Conservation (phyloP, 2,888 invertebrate genomes). For the Calameuta filiformis region DNA sequence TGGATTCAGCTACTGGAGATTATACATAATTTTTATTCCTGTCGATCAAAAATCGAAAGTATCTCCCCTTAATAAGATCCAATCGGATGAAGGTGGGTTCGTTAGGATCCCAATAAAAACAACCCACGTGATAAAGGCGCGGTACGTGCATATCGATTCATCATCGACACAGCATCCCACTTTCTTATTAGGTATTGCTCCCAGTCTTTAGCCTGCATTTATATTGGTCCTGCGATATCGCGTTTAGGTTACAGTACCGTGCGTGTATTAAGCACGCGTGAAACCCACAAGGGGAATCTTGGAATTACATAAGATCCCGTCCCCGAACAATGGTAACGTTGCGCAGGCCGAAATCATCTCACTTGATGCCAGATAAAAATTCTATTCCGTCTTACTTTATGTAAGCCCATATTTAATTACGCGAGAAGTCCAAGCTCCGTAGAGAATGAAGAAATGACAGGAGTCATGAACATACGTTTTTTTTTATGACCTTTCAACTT, state of each 20-base stretch:
- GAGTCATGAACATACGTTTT: background rate
- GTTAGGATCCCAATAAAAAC: background rate
- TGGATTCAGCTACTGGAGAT: background rate
- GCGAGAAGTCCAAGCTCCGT: background rate
- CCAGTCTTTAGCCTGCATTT: background rate
- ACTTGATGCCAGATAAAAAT: constrained; percentile 9
- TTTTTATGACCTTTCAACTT: background rate
- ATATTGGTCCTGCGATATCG: background rate
- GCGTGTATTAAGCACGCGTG: background rate
- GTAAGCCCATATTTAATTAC: constrained; percentile 7
- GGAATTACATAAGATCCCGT: background rate
- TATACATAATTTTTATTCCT: background rate
- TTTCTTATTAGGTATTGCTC: background rate
- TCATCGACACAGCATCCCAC: constrained; percentile 1
- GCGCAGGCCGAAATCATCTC: constrained; percentile 13
- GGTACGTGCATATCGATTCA: background rate
- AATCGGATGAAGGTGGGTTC: background rate
- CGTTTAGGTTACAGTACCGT: background rate
- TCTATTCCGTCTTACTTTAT: background rate
- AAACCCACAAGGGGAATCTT: background rate
- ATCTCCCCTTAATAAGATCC: background rate
- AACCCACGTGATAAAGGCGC: constrained; percentile 1
- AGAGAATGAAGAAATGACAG: background rate
- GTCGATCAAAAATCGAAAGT: background rate
- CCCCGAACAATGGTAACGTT: constrained; percentile 15